Evolutionary conservation across 2,113 vertebrate species (phyloP), one percentile per base, ranked within the genome.

Genomic region (Hiodon tergisus): DNA sequence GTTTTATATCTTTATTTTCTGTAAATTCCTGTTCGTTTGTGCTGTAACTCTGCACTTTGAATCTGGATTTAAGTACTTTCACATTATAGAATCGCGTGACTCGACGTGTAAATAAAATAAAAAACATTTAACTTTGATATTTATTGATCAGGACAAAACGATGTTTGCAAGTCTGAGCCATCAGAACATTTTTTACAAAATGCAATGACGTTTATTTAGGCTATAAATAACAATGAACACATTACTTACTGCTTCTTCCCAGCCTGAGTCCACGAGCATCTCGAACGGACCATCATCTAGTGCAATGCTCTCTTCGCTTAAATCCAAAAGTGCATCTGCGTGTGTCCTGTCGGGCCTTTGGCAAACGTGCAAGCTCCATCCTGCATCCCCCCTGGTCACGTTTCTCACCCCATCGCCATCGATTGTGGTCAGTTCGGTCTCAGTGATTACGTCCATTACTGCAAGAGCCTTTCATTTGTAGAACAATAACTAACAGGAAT

Each of bases 171-270:
- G 31, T 31, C 31, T 31, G 31, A 31, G 31, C 31, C 10, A 57
- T 57, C 2, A 57, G 54, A 10, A 31, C 31, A 31, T 31, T 31
- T 31, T 31, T 31, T 31, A 31, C 31, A 31, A 31, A 31, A 31
- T 31, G 31, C 31, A 31, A 2, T 31, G 31, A 31, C 31, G 31
- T 31, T 31, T 31, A 31, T 31, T 31, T 31, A 31, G 31, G 31
- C 31, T 31, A 31, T 31, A 31, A 31, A 31, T 31, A 31, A 31
- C 31, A 31, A 59, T 8, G 4, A 11, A 14, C 9, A 2, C 9
- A 4, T 74, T 14, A 89, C 94, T 93, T 76, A 96, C 95, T 14
- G 92, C 91, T 72, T 94, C 91, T 65, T 94, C 93, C 94, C 89
- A 91, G 50, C 89, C 91, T 10, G 85, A 83, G 70, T 86, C 84